phyloP scores from a whole-genome alignment of 1,140 invertebrate genomes.

The Drosophila aff. region DNA sequence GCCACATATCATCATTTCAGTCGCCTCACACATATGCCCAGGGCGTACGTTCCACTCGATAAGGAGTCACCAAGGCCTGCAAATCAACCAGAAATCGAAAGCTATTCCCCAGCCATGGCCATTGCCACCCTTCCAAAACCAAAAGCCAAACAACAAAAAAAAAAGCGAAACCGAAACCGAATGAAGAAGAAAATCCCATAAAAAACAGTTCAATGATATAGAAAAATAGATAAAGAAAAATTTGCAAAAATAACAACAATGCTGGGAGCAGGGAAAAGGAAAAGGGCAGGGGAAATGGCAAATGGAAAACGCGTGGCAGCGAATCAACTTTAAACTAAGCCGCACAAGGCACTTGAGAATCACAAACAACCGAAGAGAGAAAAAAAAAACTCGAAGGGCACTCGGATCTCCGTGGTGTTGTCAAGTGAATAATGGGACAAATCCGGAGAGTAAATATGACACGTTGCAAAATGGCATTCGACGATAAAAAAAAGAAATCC shows the following conservation, averaged over 20 bases:
- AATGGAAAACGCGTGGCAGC: conserved; percentile 58
- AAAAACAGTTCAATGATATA: conserved; percentile 79
- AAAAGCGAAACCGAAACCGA: conserved; percentile 21
- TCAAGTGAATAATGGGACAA: conserved; percentile 82
- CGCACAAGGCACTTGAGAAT: conserved; percentile 72
- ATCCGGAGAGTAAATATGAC: conserved; percentile 81
- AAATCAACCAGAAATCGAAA: conserved; percentile 65
- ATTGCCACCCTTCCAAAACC: conserved; percentile 28
- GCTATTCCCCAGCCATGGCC: conserved; percentile 30
- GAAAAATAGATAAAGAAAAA: conserved; percentile 75
- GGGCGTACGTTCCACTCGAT: conserved; percentile 50
- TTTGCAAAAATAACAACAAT: conserved; percentile 66
- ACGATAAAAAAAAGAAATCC: conserved; percentile 58
- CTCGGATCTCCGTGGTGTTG: conserved; percentile 48
- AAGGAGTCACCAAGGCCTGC: conserved; percentile 48
- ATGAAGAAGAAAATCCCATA: conserved; percentile 65
- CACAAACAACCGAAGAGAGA: conserved; percentile 14
- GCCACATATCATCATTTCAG: conserved; percentile 58
- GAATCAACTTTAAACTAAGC: conserved; percentile 80
- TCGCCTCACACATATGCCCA: conserved; percentile 47
- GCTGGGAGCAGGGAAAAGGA: conserved; percentile 2
- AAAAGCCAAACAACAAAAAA: conserved; percentile 10
- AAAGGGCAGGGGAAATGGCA: conserved; percentile 34
- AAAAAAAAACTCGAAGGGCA: conserved; percentile 27
- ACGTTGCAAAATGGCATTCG: conserved; percentile 81